Conservation (phyloP, 2,888 invertebrate species). For the Anarsia innoxiella region DNA sequence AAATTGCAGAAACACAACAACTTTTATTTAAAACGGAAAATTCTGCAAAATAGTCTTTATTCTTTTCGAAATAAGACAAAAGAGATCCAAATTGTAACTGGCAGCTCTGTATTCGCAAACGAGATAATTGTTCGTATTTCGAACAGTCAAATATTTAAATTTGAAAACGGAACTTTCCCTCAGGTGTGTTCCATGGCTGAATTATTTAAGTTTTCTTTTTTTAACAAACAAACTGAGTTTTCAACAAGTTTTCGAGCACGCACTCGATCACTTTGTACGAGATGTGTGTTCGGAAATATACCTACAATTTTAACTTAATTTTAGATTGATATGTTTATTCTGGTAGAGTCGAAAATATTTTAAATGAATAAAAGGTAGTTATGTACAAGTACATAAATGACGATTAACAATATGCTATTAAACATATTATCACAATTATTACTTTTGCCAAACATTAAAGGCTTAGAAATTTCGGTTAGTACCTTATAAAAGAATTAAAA, state of each 20-base stretch:
- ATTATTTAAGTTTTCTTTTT: slow-evolving; percentile 36
- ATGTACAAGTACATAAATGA: too few species aligned
- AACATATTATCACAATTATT: too few species aligned
- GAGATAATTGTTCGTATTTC: slow-evolving; percentile 61
- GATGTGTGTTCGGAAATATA: slow-evolving; percentile 15
- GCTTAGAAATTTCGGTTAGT: too few species aligned
- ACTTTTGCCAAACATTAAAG: too few species aligned
- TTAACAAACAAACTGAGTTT: slow-evolving; percentile 31
- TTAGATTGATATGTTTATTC: too few species aligned
- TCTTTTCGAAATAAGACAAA: slow-evolving; percentile 9
- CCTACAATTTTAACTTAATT: too few species aligned
- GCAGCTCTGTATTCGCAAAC: slow-evolving; percentile 38
- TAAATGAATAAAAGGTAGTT: too few species aligned
- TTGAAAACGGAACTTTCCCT: slow-evolving; percentile 38
- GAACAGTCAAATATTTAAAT: slow-evolving; percentile 61
- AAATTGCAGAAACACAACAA: slow-evolving; percentile 29
- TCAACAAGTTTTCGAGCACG: slow-evolving; percentile 19
- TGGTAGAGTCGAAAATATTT: too few species aligned
- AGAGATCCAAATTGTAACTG: neutral
- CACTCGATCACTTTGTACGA: slow-evolving; percentile 18
- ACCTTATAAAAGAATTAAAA: too few species aligned
- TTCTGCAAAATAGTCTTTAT: slow-evolving; percentile 20
- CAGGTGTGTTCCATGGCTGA: slow-evolving; percentile 39
- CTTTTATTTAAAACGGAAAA: slow-evolving; percentile 13
- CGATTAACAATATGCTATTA: too few species aligned